Conservation (phyloP, 2,888 invertebrate species). For the Theretra japonica region DNA sequence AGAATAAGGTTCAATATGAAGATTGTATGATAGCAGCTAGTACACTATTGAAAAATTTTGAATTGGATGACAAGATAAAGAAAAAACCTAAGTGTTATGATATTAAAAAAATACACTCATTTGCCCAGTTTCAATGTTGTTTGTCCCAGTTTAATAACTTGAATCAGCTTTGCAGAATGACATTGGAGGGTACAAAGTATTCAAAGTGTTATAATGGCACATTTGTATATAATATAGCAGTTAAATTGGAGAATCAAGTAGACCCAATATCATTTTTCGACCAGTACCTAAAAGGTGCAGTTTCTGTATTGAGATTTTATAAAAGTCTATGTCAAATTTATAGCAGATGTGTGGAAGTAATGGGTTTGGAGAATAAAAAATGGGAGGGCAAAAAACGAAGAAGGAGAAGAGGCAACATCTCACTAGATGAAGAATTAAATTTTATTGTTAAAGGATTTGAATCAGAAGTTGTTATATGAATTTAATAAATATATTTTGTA, state of each 20-base stretch:
- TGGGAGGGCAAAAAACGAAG: conserved; percentile 58
- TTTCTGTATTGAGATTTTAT: conserved; percentile 66
- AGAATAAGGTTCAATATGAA: conserved; percentile 79
- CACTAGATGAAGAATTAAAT: conserved; percentile 55
- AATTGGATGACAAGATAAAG: conserved; percentile 82
- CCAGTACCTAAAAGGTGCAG: conserved; percentile 73
- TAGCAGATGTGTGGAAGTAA: conserved; percentile 53
- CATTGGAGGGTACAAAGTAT: conserved; percentile 83
- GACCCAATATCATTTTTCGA: conserved; percentile 83
- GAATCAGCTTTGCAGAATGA: conserved; percentile 86
- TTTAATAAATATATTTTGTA: conserved; percentile 30
- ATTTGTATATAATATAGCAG: conserved; percentile 89
- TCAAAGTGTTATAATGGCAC: conserved; percentile 90
- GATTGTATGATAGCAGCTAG: conserved; percentile 86
- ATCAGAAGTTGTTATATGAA: conserved; percentile 62
- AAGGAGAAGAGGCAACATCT: conserved; percentile 54
- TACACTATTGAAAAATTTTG: conserved; percentile 84
- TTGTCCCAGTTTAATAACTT: conserved; percentile 85
- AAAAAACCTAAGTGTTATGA: conserved; percentile 84
- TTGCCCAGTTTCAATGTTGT: conserved; percentile 88
- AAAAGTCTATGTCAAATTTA: conserved; percentile 62
- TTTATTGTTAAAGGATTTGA: conserved; percentile 75
- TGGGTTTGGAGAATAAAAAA: conserved; percentile 58
- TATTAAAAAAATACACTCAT: conserved; percentile 84
- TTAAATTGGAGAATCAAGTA: conserved; percentile 84